Conservation (phyloP, 2,888 invertebrate species). For the Hyposoter dolosus region DNA sequence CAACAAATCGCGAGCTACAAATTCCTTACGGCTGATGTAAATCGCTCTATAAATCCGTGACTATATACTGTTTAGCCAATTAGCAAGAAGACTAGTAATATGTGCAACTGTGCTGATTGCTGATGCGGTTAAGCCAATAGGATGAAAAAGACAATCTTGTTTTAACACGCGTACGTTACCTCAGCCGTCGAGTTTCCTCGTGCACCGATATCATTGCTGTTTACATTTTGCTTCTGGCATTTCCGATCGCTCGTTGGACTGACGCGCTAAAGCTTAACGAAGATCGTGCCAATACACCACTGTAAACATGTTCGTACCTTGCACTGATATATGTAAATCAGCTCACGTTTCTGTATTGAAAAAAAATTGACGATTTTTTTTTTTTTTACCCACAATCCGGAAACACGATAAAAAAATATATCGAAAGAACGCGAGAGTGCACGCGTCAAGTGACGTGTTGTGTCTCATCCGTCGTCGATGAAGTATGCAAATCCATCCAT, state of each 20-base stretch:
- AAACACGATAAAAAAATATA: constrained; percentile 15
- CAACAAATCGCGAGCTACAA: constrained; percentile 70
- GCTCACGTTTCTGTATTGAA: background rate
- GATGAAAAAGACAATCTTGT: constrained; percentile 33
- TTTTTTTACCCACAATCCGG: constrained; percentile 5
- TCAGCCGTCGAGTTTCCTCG: constrained; percentile 19
- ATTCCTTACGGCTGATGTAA: constrained; percentile 79
- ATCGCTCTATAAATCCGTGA: constrained; percentile 77
- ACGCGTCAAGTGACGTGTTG: constrained; percentile 38
- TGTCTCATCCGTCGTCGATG: constrained; percentile 53
- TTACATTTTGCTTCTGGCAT: constrained; percentile 41
- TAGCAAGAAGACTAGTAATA: constrained; percentile 76
- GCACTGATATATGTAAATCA: constrained; percentile 30
- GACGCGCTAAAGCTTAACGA: constrained; percentile 47
- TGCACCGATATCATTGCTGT: constrained; percentile 43
- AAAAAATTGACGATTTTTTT: background rate
- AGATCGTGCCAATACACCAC: constrained; percentile 39
- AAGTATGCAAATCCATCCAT: constrained; percentile 44
- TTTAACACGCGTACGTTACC: constrained; percentile 32
- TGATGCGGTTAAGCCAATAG: constrained; percentile 41
- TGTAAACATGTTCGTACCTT: constrained; percentile 25
- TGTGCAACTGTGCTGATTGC: constrained; percentile 41
- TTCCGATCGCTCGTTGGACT: constrained; percentile 28
- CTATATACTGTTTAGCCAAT: constrained; percentile 79
- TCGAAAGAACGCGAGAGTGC: constrained; percentile 16